Conservation (phyloP, 2,797 vertebrate genomes). For the Arrhamphus sclerolepis region DNA sequence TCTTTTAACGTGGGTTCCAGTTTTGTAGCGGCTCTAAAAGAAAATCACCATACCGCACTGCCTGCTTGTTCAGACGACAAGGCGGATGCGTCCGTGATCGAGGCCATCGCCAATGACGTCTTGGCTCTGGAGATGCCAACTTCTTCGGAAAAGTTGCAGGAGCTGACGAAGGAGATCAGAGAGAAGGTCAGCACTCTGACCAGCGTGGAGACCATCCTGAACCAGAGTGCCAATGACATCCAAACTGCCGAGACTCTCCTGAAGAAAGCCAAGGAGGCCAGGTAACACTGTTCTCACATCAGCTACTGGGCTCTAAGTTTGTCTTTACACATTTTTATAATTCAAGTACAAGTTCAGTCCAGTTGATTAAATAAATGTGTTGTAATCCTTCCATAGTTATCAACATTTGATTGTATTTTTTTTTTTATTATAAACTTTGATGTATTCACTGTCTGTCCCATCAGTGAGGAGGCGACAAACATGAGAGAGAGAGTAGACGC, state of each 20-base stretch:
- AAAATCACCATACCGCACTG: background rate
- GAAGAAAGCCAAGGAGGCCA: conserved; percentile 86
- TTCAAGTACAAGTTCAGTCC: no score
- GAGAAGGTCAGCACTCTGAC: conserved; percentile 89
- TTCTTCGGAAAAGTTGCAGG: conserved; percentile 85
- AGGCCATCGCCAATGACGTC: conserved; percentile 92
- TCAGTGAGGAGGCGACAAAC: conserved; percentile 85
- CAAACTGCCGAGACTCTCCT: conserved; percentile 85
- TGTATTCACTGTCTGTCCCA: background rate
- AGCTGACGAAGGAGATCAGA: conserved; percentile 88
- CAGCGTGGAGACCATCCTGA: conserved; percentile 90
- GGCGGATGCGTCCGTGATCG: conserved; percentile 77
- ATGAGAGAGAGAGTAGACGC: conserved; percentile 83
- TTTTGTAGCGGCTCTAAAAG: background rate
- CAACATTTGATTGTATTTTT: no score
- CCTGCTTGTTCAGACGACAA: conserved; percentile 58
- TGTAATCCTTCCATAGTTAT: no score
- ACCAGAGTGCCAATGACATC: conserved; percentile 88
- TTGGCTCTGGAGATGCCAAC: conserved; percentile 93
- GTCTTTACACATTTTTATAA: no score
- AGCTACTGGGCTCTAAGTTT: no score
- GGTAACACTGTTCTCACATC: conserved; percentile 69
- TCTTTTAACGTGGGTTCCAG: background rate
- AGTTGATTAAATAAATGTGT: no score
- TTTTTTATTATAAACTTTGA: background rate